Evolutionary conservation across 2,888 invertebrate species (phyloP).

Genomic region (Corbicula japonica): DNA sequence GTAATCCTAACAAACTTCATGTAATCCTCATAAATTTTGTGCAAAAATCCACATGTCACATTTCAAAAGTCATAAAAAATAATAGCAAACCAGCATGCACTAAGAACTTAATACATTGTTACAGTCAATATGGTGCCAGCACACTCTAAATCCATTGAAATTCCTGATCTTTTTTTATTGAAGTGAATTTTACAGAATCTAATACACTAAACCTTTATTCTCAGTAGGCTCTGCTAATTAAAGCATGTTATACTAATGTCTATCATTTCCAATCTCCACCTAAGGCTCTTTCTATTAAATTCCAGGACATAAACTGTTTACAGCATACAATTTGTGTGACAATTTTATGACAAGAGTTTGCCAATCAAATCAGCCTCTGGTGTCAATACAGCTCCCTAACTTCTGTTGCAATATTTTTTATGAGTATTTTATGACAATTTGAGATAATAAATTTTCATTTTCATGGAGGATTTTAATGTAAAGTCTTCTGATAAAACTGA

Average conservation of each 20-base stretch:
- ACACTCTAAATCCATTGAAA: no score
- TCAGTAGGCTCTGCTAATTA: neutral
- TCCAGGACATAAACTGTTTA: conserved; percentile 18
- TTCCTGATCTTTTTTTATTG: no score
- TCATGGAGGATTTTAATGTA: conserved; percentile 23
- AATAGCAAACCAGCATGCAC: no score
- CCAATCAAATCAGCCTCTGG: conserved; percentile 1
- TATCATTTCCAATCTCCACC: conserved; percentile 5
- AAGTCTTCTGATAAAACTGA: no score
- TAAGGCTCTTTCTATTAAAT: conserved; percentile 17
- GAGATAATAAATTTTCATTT: conserved; percentile 8
- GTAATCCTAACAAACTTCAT: no score
- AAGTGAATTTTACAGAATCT: no score
- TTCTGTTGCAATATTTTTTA: conserved; percentile 27
- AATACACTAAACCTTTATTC: no score
- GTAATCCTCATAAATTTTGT: no score
- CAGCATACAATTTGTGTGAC: conserved; percentile 27
- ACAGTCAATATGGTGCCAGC: no score
- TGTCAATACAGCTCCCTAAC: neutral
- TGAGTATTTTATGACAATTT: conserved; percentile 14
- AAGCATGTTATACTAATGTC: conserved; percentile 11
- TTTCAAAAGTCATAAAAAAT: no score
- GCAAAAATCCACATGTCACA: no score
- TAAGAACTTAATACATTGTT: no score
- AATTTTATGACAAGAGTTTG: conserved; percentile 24